A percentile compares a stretch with the other conserved stretches of the same genome.
Conservation (phyloP, 2,888 invertebrate species). For the Ophion obscuratus region DNA sequence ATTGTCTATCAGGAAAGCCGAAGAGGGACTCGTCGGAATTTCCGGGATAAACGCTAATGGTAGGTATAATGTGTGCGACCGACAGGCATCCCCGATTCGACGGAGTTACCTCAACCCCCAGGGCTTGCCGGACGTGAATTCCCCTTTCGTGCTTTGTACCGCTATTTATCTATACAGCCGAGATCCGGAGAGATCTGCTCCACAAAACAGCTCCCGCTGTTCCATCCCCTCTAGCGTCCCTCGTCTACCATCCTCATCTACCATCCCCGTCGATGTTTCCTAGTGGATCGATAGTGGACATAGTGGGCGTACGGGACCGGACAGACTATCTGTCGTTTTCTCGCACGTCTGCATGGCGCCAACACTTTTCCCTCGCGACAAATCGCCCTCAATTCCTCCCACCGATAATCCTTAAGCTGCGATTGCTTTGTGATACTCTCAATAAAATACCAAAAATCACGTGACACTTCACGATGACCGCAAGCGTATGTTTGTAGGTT, state of each 20-base stretch:
- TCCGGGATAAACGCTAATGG: conserved; percentile 37
- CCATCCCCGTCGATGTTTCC: conserved; percentile 40
- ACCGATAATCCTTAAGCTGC: background rate
- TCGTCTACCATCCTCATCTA: conserved; percentile 6
- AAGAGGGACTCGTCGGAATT: conserved; percentile 35
- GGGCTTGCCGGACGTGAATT: conserved; percentile 13
- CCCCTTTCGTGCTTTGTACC: conserved; percentile 20
- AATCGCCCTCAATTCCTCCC: background rate
- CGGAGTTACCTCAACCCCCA: conserved; percentile 20
- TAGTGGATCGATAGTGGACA: conserved; percentile 47
- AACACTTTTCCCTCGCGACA: conserved; percentile 1
- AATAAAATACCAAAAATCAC: background rate
- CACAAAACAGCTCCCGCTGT: conserved; percentile 7
- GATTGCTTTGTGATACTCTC: background rate
- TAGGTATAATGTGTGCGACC: conserved; percentile 41
- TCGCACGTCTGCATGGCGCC: conserved; percentile 29
- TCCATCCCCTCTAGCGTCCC: conserved; percentile 16
- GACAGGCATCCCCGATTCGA: conserved; percentile 34
- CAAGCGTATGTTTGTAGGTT: background rate
- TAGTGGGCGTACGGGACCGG: background rate
- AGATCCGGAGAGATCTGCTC: background rate
- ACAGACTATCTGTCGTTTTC: conserved; percentile 17
- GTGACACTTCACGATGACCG: background rate
- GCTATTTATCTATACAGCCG: conserved; percentile 30
- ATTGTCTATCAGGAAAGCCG: conserved; percentile 31